phyloP scores from a whole-genome alignment of 2,113 vertebrate genomes.

The Ploceus nigricollis region DNA sequence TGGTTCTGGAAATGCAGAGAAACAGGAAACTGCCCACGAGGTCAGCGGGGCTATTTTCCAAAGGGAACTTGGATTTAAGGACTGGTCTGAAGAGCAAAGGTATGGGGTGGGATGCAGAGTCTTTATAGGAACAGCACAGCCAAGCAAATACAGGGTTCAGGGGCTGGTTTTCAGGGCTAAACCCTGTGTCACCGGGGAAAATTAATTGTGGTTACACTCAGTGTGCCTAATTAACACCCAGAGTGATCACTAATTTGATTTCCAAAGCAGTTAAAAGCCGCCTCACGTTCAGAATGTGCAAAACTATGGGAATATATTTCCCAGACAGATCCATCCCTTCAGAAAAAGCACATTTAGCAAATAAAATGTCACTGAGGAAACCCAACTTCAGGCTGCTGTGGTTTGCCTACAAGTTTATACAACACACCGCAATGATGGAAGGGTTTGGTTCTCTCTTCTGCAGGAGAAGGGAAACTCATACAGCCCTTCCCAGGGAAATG shows the following conservation, averaged over 20 bases:
- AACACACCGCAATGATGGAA: not conserved
- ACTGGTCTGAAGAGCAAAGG: not conserved
- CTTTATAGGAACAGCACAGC: not conserved
- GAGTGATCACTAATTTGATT: not conserved
- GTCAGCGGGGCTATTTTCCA: not conserved
- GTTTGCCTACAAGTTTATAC: not conserved
- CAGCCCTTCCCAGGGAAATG: not conserved
- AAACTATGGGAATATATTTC: not conserved
- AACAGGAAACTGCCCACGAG: fast-evolving
- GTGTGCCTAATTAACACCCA: not conserved
- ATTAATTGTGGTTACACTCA: not conserved
- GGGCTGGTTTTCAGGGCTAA: not conserved
- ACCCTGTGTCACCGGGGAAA: not conserved
- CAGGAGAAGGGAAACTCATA: not conserved
- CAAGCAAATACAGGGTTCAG: not conserved
- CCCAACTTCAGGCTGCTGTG: not conserved
- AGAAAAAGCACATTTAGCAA: not conserved
- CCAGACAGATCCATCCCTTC: not conserved
- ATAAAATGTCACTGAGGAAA: not conserved
- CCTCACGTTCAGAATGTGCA: not conserved
- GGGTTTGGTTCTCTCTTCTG: not conserved
- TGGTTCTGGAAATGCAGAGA: not conserved
- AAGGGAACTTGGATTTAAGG: not conserved
- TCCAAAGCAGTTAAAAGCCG: not conserved
- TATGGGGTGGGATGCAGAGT: not conserved